A percentile compares a stretch with the other conserved stretches of the same genome.
Conservation (phyloP, 2,888 invertebrate genomes). For the Scaptomyza flava region DNA sequence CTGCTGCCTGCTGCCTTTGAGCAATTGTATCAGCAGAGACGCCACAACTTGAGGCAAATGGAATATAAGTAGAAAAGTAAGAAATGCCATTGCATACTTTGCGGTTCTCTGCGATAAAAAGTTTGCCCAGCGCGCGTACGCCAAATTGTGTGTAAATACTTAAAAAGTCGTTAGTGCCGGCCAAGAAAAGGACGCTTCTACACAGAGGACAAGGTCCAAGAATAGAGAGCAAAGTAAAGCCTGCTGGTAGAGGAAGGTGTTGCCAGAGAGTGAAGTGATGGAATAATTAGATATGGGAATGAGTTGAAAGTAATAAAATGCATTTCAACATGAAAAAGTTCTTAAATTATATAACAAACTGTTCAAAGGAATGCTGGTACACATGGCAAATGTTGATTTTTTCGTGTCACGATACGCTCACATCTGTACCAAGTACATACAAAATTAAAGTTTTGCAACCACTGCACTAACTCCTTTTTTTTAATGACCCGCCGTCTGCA, state of each 20-base stretch:
- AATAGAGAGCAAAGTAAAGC: neutral
- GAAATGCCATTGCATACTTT: conserved; percentile 57
- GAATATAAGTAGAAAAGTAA: conserved; percentile 14
- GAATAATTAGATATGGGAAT: too few species aligned
- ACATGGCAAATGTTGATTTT: neutral
- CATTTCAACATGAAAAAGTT: too few species aligned
- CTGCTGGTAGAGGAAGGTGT: neutral
- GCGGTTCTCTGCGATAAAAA: conserved; percentile 61
- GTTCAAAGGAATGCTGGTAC: too few species aligned
- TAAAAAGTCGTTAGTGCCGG: conserved; percentile 73
- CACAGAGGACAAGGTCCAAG: conserved; percentile 32
- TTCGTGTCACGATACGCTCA: conserved; percentile 10
- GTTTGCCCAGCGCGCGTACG: conserved; percentile 33
- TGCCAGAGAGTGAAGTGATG: neutral
- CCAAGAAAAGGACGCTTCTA: conserved; percentile 41
- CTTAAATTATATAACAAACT: too few species aligned
- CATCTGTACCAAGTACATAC: conserved; percentile 10
- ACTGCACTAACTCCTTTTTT: conserved; percentile 34
- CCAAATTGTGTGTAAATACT: conserved; percentile 78
- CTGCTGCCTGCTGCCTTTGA: conserved; percentile 42
- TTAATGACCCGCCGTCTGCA: conserved; percentile 57
- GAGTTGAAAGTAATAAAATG: too few species aligned
- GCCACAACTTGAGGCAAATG: conserved; percentile 27
- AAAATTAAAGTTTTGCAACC: conserved; percentile 26
- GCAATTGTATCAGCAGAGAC: conserved; percentile 52